These are phyloP conservation scores for Neodiprion pinetum DNA, from an alignment of 1,140 invertebrate genomes.

Conservation along the genomic window DNA sequence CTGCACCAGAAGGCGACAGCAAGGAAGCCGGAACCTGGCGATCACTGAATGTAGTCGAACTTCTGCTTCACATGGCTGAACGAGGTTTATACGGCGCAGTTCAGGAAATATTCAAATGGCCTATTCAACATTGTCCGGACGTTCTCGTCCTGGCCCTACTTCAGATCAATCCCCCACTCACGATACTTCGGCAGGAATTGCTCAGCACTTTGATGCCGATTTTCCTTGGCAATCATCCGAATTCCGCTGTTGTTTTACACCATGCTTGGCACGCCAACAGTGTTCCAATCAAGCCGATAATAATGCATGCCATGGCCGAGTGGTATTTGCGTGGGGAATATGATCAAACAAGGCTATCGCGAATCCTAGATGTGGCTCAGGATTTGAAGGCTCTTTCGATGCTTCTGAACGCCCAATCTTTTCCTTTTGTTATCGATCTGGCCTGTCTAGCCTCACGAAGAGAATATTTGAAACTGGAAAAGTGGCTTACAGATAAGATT, in stretches of 20 bases:
- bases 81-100: slow-evolving; percentile 81
- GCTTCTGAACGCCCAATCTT: slow-evolving; percentile 91
- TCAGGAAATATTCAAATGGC: slow-evolving; percentile 91
- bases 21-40: slow-evolving; percentile 93
- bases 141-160: slow-evolving; percentile 86
- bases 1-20: slow-evolving; percentile 89
- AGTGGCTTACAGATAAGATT: slow-evolving; percentile 98
- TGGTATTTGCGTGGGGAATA: slow-evolving; percentile 93
- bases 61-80: slow-evolving; percentile 86
- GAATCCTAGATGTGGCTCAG: slow-evolving; percentile 97
- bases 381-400: slow-evolving; percentile 94
- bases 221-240: slow-evolving; percentile 93
- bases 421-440: slow-evolving; percentile 96
- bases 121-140: slow-evolving; percentile 92
- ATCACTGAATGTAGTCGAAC: slow-evolving; percentile 89
- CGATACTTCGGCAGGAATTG: slow-evolving; percentile 82
- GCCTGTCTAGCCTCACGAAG: slow-evolving; percentile 95
- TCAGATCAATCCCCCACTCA: slow-evolving; percentile 81
- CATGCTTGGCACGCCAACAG: slow-evolving; percentile 90
- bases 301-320: slow-evolving; percentile 97
- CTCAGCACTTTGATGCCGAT: slow-evolving; percentile 86
- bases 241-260: slow-evolving; percentile 91
- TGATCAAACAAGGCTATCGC: slow-evolving; percentile 90
- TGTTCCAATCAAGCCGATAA: slow-evolving; percentile 79
- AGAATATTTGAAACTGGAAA: slow-evolving; percentile 97